Evolutionary conservation across 2,113 vertebrate genomes (phyloP), one percentile per base, ranked within the genome.

Genomic region (Mirza zaza): DNA sequence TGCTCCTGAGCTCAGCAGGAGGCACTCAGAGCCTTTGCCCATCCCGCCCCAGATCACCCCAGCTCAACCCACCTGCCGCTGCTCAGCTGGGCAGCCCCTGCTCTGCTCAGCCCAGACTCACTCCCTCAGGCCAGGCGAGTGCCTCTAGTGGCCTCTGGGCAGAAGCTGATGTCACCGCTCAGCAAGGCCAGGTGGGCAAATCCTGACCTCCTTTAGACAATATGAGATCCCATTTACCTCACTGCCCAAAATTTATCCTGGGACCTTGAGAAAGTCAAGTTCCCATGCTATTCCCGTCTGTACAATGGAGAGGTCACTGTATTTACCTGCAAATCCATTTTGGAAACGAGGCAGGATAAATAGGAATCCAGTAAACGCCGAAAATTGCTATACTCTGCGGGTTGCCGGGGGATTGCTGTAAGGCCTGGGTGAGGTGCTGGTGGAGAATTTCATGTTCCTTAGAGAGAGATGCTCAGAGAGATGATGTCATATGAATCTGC

Each of bases 1-100:
- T 42, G 55, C 10, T 68, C 76, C 94, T n/a, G 84, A 90, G 59
- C 84, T 92, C 84, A 92, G 97, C 94, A 92, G 84, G 84, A 90
- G 87, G 67, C 11, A 59, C 50, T 57, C 29, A 5, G 14, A 92
- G 59, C 29, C 67, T 92, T 80, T 63, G 75, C 12, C 57, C 29
- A 36, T 71, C 45, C 21, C 77, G 25, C 25, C 32, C 65, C 32
- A 50, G 10, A 14, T 18, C 68, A 55, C 57, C 15, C 32, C 57
- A 61, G 83, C 25, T 15, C 36, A 36, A 4, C 36, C 50, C 25
- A 50, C 18, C 5, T 8, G 55, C 57, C 9, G 8, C 50, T 34
- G 84, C 32, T 9, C 36, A 50, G 7, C 32, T 13, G 14, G 65
- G 2, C 12, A 20, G n/a, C 18, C 68, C 15, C 45, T 39, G 25